These are phyloP conservation scores for Aplochiton taeniatus DNA, from an alignment of 2,797 vertebrate genomes.

Conservation along the genomic window DNA sequence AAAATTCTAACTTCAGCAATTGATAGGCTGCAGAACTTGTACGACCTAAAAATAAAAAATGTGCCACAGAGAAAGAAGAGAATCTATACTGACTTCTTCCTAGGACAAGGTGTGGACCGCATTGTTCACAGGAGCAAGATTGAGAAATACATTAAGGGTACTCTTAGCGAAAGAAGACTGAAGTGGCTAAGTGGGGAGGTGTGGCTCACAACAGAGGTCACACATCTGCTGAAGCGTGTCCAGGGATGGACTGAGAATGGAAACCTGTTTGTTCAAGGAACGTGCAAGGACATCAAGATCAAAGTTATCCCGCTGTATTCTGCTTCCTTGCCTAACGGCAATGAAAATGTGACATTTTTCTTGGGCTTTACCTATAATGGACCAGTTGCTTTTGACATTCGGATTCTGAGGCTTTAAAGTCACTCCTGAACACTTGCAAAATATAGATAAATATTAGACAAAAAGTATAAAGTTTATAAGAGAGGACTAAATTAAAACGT, in stretches of 20 bases:
- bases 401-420: too few species aligned
- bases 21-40: constrained; percentile 50
- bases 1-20: constrained; percentile 61
- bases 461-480: too few species aligned
- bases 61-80: constrained; percentile 59
- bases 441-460: too few species aligned
- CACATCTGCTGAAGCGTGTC: constrained; percentile 55
- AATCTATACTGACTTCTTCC: constrained; percentile 64
- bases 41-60: constrained; percentile 56
- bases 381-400: constrained; percentile 63
- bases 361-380: constrained; percentile 75
- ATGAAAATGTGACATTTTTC: constrained; percentile 72
- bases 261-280: constrained; percentile 55
- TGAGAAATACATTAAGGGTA: constrained; percentile 62
- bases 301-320: constrained; percentile 48
- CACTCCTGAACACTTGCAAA: too few species aligned
- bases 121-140: constrained; percentile 66
- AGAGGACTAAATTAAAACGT: too few species aligned
- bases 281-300: constrained; percentile 32
- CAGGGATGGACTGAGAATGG: constrained; percentile 73
- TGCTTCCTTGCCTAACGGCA: constrained; percentile 57
- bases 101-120: constrained; percentile 68
- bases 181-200: constrained; percentile 67
- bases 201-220: constrained; percentile 48
- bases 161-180: constrained; percentile 61